Conservation (phyloP, 1,140 invertebrate species). For the Andricus grossulariae region DNA sequence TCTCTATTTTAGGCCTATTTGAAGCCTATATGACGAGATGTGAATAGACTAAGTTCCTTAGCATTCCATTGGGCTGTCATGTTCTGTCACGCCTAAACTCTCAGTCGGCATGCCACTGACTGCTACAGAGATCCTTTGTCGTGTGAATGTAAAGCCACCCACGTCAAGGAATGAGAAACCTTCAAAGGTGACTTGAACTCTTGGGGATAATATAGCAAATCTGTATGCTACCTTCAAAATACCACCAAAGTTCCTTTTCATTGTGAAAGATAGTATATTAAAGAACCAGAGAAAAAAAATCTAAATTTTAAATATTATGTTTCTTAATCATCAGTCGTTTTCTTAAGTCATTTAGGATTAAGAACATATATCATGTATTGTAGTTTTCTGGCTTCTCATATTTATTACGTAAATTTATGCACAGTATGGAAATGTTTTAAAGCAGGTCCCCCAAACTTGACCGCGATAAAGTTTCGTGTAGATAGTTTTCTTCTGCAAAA, state of each 20-base stretch:
- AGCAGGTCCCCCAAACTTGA: too few species aligned
- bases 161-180: constrained; percentile 19
- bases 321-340: too few species aligned
- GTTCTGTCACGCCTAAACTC: constrained; percentile 3
- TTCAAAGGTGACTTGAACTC: constrained; percentile 12
- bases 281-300: background rate
- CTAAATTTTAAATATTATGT: background rate
- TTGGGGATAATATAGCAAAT: background rate
- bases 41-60: constrained; percentile 14
- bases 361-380: too few species aligned
- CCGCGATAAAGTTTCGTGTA: too few species aligned
- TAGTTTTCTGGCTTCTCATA: too few species aligned
- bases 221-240: background rate
- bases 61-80: constrained; percentile 16
- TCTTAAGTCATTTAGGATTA: too few species aligned
- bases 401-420: too few species aligned
- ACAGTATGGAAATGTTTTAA: too few species aligned
- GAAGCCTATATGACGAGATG: background rate
- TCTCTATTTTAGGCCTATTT: background rate
- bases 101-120: constrained; percentile 16
- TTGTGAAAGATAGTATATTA: background rate
- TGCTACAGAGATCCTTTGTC: constrained; percentile 23
- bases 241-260: background rate
- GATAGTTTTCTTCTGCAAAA: too few species aligned
- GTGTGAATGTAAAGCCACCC: constrained; percentile 20